These are phyloP conservation scores for Ictalurus furcatus DNA, from an alignment of 2,113 vertebrate species.

Conservation along the genomic window DNA sequence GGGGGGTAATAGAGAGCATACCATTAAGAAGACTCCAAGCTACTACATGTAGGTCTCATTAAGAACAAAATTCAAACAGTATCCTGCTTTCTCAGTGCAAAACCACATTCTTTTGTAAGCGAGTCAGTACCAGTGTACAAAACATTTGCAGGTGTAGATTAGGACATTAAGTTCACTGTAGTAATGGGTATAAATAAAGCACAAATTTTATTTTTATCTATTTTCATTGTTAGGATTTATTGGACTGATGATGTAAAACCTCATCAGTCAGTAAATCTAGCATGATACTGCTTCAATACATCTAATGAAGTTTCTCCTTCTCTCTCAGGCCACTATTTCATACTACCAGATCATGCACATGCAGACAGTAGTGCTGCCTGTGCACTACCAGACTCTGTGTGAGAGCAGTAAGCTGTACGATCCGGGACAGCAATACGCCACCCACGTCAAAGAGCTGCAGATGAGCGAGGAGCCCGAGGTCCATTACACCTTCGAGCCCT, in stretches of 20 bases:
- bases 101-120: not conserved
- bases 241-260: not conserved
- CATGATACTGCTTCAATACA: not conserved
- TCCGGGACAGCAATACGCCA: constrained; percentile 90
- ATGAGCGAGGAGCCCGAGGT: constrained; percentile 77
- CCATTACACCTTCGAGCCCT: constrained; percentile 85
- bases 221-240: not conserved
- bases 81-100: not conserved
- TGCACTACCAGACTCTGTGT: constrained; percentile 92
- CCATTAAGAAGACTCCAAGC: not conserved
- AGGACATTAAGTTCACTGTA: not conserved
- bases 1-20: not conserved
- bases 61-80: not conserved
- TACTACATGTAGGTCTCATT: not conserved
- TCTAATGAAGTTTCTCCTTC: not conserved
- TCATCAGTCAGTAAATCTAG: not conserved
- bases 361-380: constrained; percentile 88
- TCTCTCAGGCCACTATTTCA: constrained; percentile 87
- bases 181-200: not conserved
- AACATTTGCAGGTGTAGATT: not conserved
- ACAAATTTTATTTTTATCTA: not conserved
- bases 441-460: constrained; percentile 84
- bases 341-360: constrained; percentile 97
- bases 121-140: not conserved
- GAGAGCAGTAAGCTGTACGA: constrained; percentile 98